Percentiles rank a stretch among this genome's conserved stretches.
phyloP scores from a whole-genome alignment of 2,888 invertebrate species.

The Oeneis ivallda region DNA sequence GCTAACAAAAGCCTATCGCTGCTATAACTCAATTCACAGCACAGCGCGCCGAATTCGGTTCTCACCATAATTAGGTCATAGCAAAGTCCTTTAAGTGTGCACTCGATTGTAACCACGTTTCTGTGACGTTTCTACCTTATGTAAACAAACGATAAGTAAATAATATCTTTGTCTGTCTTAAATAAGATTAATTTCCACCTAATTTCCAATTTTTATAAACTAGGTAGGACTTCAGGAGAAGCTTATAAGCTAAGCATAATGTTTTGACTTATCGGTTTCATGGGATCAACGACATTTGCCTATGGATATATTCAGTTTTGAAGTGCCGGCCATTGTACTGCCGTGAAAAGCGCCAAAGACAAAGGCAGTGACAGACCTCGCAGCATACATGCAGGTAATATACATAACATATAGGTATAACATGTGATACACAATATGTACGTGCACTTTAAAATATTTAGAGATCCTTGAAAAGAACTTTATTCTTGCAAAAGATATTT shows the following conservation, averaged over 20 bases:
- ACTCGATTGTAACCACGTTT: conserved; percentile 6
- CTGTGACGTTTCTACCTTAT: conserved; percentile 3
- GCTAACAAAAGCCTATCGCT: conserved; percentile 50
- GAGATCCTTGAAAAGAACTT: neutral
- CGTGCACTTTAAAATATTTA: conserved; percentile 14
- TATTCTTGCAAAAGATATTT: neutral
- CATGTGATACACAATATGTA: conserved; percentile 9
- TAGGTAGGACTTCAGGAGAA: neutral
- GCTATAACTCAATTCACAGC: conserved; percentile 18
- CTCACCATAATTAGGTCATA: conserved; percentile 24
- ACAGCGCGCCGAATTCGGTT: conserved; percentile 18
- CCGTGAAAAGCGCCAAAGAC: conserved; percentile 53
- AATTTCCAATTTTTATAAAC: neutral
- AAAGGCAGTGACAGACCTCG: conserved; percentile 50
- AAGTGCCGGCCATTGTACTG: conserved; percentile 63
- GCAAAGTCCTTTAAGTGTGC: conserved; percentile 22
- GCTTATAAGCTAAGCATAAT: conserved; percentile 1
- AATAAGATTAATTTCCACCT: neutral
- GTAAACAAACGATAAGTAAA: conserved; percentile 14
- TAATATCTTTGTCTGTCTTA: neutral
- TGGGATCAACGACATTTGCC: conserved; percentile 24
- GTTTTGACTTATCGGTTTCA: conserved; percentile 21
- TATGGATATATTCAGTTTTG: conserved; percentile 47
- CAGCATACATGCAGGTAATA: conserved; percentile 31
- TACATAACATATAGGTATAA: too few relatives aligned